phyloP scores from a whole-genome alignment of 2,113 vertebrate genomes.

The Cyanocitta stelleri region DNA sequence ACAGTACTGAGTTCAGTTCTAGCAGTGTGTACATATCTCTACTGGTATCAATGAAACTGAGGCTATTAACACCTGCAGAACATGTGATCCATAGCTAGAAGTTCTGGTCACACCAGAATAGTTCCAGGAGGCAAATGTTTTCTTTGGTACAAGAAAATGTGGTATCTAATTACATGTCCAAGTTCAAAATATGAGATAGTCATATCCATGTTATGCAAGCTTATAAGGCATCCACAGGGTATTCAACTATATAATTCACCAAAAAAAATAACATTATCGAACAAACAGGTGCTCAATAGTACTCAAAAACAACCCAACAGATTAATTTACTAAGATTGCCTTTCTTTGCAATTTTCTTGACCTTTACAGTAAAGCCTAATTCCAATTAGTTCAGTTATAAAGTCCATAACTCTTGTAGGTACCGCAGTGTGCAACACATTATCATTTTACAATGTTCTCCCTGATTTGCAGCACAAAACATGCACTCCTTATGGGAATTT shows the following conservation, averaged over 20 bases:
- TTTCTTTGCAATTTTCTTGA: constrained; percentile 70
- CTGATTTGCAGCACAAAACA: constrained; percentile 84
- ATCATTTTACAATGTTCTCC: constrained; percentile 85
- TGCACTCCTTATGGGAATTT: constrained; percentile 82
- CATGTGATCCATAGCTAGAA: background rate
- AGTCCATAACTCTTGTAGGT: constrained; percentile 80
- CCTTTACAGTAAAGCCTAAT: constrained; percentile 70
- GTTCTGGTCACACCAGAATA: constrained; percentile 54
- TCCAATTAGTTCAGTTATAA: constrained; percentile 84
- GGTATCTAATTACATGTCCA: constrained; percentile 42
- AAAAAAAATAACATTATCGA: background rate
- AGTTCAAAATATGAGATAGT: constrained; percentile 31
- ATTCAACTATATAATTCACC: constrained; percentile 17
- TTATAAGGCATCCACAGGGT: background rate
- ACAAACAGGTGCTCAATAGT: constrained; percentile 43
- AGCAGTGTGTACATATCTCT: background rate
- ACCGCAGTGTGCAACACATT: constrained; percentile 79
- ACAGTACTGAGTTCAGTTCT: background rate
- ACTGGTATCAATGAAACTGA: background rate
- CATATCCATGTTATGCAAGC: background rate
- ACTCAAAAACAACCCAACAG: constrained; percentile 16
- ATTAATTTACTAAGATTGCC: constrained; percentile 65
- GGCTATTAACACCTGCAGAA: constrained; percentile 19
- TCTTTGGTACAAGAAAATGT: constrained; percentile 40
- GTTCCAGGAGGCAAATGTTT: constrained; percentile 14